A percentile compares a stretch with the other conserved stretches of the same genome.
These are phyloP conservation scores for Arenaria interpres DNA, from an alignment of 2,113 vertebrate genomes.

Conservation along the genomic window DNA sequence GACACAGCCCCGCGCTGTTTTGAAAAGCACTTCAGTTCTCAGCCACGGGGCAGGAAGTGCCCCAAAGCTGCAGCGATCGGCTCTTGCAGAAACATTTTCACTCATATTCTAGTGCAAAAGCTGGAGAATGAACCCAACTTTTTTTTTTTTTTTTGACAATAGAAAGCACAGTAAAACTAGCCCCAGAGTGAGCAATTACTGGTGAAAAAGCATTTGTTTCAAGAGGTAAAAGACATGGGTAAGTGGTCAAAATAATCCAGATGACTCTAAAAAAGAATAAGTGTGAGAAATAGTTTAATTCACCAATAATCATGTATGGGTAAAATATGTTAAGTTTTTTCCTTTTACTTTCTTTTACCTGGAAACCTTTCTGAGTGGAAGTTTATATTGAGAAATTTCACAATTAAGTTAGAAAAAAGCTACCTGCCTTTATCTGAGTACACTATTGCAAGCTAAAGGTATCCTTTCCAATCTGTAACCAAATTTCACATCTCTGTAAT, in stretches of 20 bases:
- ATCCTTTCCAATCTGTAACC: background rate
- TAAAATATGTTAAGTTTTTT: background rate
- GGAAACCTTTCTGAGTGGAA: background rate
- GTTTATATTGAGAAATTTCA: background rate
- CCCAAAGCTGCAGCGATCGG: background rate
- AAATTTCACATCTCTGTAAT: background rate
- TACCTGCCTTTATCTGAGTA: background rate
- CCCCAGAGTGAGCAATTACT: background rate
- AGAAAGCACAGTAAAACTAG: background rate
- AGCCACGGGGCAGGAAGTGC: background rate
- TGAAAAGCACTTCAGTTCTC: conserved; percentile 6
- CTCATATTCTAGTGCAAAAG: background rate
- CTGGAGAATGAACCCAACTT: fast-evolving
- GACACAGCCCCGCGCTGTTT: background rate
- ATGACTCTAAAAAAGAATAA: background rate
- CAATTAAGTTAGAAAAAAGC: background rate
- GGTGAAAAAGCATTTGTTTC: background rate
- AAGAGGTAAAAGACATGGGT: background rate
- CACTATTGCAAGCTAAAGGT: background rate
- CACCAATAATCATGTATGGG: background rate
- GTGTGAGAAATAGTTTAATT: background rate
- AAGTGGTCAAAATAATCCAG: background rate
- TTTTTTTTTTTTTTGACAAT: background rate
- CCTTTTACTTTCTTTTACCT: background rate
- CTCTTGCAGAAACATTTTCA: background rate